These are phyloP conservation scores for Quadroppia sp. DNA, from an alignment of 2,888 invertebrate species.

Conservation along the genomic window DNA sequence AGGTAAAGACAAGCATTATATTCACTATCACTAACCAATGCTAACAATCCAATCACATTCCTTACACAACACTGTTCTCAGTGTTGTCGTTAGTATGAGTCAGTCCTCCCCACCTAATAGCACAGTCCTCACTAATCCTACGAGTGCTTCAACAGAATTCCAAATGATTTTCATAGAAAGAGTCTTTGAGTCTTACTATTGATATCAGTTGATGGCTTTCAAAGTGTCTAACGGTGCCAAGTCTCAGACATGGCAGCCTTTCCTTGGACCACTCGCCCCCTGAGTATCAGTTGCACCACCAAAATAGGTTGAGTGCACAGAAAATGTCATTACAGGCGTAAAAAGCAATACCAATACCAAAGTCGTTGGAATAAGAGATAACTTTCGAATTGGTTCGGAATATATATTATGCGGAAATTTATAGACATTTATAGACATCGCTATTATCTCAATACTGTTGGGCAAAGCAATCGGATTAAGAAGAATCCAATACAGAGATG, in stretches of 20 bases:
- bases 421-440: conserved; percentile 9
- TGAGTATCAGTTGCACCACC: conserved; percentile 29
- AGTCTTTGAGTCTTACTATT: conserved; percentile 29
- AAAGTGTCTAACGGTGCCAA: not conserved
- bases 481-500: conserved; percentile 9
- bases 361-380: conserved; percentile 35
- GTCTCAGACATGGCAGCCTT: not conserved
- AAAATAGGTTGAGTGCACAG: conserved; percentile 16
- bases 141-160: conserved; percentile 27
- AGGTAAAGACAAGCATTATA: conserved; percentile 35
- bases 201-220: not conserved
- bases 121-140: conserved; percentile 18
- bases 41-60: conserved; percentile 23
- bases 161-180: conserved; percentile 18
- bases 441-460: conserved; percentile 35
- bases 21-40: not conserved
- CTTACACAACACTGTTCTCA: not conserved
- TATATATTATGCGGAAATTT: conserved; percentile 32
- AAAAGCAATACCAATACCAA: conserved; percentile 22
- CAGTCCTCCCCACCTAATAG: not conserved
- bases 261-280: conserved; percentile 5
- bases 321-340: conserved; percentile 34
- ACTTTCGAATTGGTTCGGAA: conserved; percentile 29
- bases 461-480: conserved; percentile 32
- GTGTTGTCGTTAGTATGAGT: conserved; percentile 11